Conservation (phyloP, 2,888 invertebrate genomes). For the Rhaphigaster nebulosa region DNA sequence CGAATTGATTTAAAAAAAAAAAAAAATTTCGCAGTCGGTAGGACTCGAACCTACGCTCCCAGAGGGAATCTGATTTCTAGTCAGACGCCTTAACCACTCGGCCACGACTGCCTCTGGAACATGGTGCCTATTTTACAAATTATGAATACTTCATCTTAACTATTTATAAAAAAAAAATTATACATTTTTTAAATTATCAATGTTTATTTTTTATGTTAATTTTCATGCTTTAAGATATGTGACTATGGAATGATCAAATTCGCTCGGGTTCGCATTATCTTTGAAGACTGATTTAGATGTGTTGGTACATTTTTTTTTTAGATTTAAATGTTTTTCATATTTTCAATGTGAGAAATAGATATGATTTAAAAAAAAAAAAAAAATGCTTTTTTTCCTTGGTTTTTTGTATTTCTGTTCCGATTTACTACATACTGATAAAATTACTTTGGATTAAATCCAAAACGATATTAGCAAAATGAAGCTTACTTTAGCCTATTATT, state of each 20-base stretch:
- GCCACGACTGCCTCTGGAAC: neutral
- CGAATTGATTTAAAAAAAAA: neutral
- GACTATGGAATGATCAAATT: neutral
- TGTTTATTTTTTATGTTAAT: too few relatives aligned
- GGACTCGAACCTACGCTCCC: constrained; percentile 50
- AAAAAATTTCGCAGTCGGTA: constrained; percentile 19
- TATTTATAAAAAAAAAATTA: neutral
- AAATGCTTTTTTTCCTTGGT: too few relatives aligned
- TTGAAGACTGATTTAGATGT: neutral
- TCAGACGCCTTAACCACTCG: constrained; percentile 49
- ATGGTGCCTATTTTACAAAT: neutral
- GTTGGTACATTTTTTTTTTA: too few relatives aligned
- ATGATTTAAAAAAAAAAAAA: too few relatives aligned
- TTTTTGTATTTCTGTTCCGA: neutral
- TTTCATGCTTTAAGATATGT: neutral
- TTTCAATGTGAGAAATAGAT: too few relatives aligned
- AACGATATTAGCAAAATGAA: neutral
- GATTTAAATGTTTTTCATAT: too few relatives aligned
- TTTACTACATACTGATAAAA: neutral
- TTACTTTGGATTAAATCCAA: neutral
- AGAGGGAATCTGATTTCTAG: constrained; percentile 50
- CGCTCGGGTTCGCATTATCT: neutral
- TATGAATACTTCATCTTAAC: neutral
- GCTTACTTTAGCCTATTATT: neutral
- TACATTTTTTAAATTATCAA: neutral